Evolutionary conservation across 2,888 invertebrate genomes (phyloP), one percentile per base, ranked within the genome.

Genomic region (Pseudeuparius sepicola): DNA sequence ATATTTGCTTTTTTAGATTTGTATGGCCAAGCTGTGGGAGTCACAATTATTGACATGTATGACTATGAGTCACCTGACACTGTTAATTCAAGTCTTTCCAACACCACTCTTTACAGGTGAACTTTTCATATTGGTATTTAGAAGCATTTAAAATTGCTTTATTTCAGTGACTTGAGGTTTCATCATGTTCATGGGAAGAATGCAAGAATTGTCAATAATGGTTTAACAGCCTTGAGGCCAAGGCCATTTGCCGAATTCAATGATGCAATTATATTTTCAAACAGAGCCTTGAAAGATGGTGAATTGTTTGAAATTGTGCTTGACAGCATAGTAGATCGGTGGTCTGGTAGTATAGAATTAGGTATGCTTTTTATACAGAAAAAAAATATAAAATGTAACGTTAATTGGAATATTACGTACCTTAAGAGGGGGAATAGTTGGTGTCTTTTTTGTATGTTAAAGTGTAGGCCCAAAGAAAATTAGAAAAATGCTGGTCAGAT

Each of bases 11-110:
- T 44, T 50, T 24, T 46, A 64, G 94, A 94, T 70, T 66, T 96
- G 41, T 93, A 93, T 55, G 94, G 94, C 0, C 90, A 93, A 55
- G 93, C 92, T 28, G 90, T 90, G 0, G 90, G 92, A 60, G 90
- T 87, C 1, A 86, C 89, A 2, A 87, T 94, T 34, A 75, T 87
- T 7, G 82, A 85, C 48, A 69, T 69, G 20, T 75, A 74, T 34
- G 73, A 75, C 47, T 79, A 77, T 40, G 77, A 74, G 23, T 77
- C 77, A 41, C 77, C 78, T 0, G 76, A 77, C 40, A 83, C 85
- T 0, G 74, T 80, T 1, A 72, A 80, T 48, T 84, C 83, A 2
- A 77, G 79, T 36, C 72, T 81, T 40, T 84, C 84, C 1, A 83
- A 82, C 52, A 77, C 79, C 2, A 78, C 77, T 2, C 57, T 78